A percentile compares a stretch with the other conserved stretches of the same genome.
Evolutionary conservation across 2,888 invertebrate species (phyloP).

Genomic region (Melinaea marsaeus): DNA sequence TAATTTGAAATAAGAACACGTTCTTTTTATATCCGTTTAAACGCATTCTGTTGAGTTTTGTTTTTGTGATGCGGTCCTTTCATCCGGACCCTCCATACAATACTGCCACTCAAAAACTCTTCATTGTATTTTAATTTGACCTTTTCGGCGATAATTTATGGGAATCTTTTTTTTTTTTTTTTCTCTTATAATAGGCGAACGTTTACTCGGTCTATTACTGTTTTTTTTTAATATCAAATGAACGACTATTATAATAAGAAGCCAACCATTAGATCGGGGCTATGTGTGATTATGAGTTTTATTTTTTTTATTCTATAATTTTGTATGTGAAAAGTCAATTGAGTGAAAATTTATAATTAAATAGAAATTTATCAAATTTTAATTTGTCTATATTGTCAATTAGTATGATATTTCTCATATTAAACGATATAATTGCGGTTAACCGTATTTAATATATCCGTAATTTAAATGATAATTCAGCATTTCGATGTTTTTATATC

Average conservation of each 20-base stretch:
- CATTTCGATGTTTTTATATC: slow-evolving; percentile 28
- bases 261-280: not conserved
- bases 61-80: slow-evolving; percentile 75
- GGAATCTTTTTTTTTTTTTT: slow-evolving; percentile 54
- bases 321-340: not conserved
- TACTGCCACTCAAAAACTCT: slow-evolving; percentile 77
- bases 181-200: slow-evolving; percentile 45
- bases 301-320: not conserved
- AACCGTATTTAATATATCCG: slow-evolving; percentile 44
- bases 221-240: slow-evolving; percentile 57
- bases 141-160: slow-evolving; percentile 78
- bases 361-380: slow-evolving; percentile 23
- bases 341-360: slow-evolving; percentile 13
- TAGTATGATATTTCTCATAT: slow-evolving; percentile 25
- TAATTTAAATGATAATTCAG: slow-evolving; percentile 45
- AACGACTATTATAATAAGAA: not conserved
- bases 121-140: slow-evolving; percentile 79
- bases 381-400: slow-evolving; percentile 24
- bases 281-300: not conserved
- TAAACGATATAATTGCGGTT: slow-evolving; percentile 38
- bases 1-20: slow-evolving; percentile 76
- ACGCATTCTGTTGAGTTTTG: slow-evolving; percentile 76
- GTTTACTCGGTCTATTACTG: slow-evolving; percentile 74
- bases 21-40: slow-evolving; percentile 77
- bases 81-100: slow-evolving; percentile 69